Conservation (phyloP, 2,888 invertebrate species). For the Eretmocerus hayati region DNA sequence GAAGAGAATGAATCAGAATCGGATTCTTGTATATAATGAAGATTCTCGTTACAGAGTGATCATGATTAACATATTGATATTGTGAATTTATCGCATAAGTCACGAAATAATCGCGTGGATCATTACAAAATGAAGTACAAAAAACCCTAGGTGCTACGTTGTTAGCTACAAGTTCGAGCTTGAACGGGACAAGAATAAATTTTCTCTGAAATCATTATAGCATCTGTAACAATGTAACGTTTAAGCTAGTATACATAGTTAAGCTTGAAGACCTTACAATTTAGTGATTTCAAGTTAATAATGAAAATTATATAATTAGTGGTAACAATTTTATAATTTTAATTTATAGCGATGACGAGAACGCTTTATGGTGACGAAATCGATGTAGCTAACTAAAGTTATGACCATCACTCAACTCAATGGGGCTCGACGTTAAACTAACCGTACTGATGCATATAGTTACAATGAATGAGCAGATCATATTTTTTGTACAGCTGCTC, state of each 20-base stretch:
- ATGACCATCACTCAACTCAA: too few relatives aligned
- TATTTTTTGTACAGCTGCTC: too few relatives aligned
- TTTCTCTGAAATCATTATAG: slow-evolving; percentile 28
- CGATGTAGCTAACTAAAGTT: too few relatives aligned
- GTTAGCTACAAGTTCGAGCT: slow-evolving; percentile 34
- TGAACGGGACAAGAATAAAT: slow-evolving; percentile 23
- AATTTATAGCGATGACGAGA: too few relatives aligned
- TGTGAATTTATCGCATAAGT: slow-evolving; percentile 9
- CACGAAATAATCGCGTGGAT: slow-evolving; percentile 40
- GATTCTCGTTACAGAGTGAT: slow-evolving; percentile 36
- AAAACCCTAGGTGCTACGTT: slow-evolving; percentile 47
- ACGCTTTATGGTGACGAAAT: too few relatives aligned
- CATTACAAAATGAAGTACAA: slow-evolving; percentile 47
- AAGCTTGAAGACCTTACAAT: slow-evolving; percentile 7
- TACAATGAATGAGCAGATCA: too few relatives aligned
- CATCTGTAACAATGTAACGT: slow-evolving; percentile 5
- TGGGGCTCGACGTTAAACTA: too few relatives aligned
- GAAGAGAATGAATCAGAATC: slow-evolving; percentile 18
- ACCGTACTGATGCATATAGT: too few relatives aligned
- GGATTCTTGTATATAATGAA: slow-evolving; percentile 39
- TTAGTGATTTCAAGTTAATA: neutral
- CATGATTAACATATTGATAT: slow-evolving; percentile 20
- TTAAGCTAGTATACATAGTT: too few relatives aligned
- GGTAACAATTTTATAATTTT: too few relatives aligned
- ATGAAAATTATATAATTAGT: slow-evolving; percentile 9